Evolutionary conservation across 2,797 vertebrate genomes (phyloP).

Genomic region (Trachops cirrhosus): DNA sequence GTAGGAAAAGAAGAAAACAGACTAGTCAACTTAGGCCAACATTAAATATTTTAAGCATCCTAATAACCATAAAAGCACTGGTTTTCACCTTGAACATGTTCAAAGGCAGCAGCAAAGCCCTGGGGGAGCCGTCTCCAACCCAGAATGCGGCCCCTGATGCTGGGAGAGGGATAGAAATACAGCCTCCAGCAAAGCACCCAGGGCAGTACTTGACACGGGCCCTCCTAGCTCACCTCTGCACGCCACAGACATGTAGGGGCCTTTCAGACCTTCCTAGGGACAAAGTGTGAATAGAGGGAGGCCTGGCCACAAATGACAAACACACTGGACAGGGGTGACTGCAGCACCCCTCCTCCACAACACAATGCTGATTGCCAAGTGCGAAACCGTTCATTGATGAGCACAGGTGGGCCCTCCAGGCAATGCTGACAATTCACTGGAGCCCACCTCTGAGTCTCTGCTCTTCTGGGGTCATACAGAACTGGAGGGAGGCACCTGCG

Average conservation of each 20-base stretch:
- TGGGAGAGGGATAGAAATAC: neutral
- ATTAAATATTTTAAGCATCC: neutral
- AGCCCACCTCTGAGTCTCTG: neutral
- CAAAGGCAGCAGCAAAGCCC: neutral
- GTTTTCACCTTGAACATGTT: neutral
- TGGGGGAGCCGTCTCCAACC: neutral
- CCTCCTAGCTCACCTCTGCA: neutral
- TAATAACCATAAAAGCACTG: neutral
- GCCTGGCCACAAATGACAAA: neutral
- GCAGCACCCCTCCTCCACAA: neutral
- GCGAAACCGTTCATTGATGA: neutral
- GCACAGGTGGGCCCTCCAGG: neutral
- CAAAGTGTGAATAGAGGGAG: neutral
- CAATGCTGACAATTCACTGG: neutral
- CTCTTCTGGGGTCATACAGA: neutral
- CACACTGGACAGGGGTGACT: rapidly evolving
- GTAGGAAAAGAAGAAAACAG: neutral
- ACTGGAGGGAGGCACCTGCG: neutral
- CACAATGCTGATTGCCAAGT: neutral
- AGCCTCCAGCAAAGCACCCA: neutral
- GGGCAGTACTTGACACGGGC: neutral
- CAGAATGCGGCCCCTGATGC: neutral
- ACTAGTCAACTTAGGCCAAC: neutral
- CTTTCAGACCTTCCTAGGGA: neutral
- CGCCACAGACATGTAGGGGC: neutral